Percentiles rank a stretch among this genome's conserved stretches.
Conservation (phyloP, 2,888 invertebrate genomes). For the Microdon myrmicae region DNA sequence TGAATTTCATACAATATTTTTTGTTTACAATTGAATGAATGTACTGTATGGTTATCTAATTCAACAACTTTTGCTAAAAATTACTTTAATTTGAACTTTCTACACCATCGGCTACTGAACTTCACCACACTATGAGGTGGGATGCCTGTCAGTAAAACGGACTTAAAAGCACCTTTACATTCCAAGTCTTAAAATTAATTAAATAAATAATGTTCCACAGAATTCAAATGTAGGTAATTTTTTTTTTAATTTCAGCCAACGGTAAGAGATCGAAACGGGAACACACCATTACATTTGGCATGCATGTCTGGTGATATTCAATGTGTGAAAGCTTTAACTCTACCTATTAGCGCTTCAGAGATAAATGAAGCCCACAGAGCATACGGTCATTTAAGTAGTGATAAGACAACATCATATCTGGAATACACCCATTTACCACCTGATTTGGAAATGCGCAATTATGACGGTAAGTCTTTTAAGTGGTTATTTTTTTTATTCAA, state of each 20-base stretch:
- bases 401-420: slow-evolving; percentile 60
- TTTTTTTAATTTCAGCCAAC: slow-evolving; percentile 64
- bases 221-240: neutral
- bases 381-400: slow-evolving; percentile 64
- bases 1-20: too few species aligned
- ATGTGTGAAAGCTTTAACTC: slow-evolving; percentile 79
- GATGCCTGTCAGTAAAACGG: too few species aligned
- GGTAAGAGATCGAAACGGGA: slow-evolving; percentile 79
- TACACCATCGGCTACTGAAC: too few species aligned
- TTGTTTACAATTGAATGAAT: too few species aligned
- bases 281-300: slow-evolving; percentile 88
- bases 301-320: slow-evolving; percentile 76
- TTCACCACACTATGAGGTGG: too few species aligned
- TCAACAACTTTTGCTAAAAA: too few species aligned
- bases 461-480: slow-evolving; percentile 76
- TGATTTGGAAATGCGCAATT: slow-evolving; percentile 83
- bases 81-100: too few species aligned
- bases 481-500: too few species aligned
- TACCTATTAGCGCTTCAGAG: slow-evolving; percentile 71
- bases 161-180: neutral
- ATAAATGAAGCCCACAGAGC: slow-evolving; percentile 65
- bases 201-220: neutral
- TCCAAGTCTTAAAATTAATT: neutral
- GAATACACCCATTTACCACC: slow-evolving; percentile 68
- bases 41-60: too few species aligned